A percentile compares a stretch with the other conserved stretches of the same genome.
These are phyloP conservation scores for Xenotilapia longispinis DNA, from an alignment of 2,113 vertebrate genomes.

Conservation along the genomic window DNA sequence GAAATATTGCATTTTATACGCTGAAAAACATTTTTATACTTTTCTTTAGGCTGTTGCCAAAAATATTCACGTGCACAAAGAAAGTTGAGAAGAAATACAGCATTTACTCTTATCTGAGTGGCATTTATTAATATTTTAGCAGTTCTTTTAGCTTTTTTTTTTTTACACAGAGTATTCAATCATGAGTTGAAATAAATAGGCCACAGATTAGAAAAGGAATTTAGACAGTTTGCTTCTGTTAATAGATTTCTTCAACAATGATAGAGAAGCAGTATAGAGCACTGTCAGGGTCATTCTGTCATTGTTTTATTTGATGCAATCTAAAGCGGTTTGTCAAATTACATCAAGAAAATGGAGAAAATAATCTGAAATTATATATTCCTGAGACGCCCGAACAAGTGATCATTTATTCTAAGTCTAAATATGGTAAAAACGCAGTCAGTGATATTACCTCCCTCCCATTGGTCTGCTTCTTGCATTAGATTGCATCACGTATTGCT, in stretches of 20 bases:
- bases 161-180: background rate
- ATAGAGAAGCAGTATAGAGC: background rate
- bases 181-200: background rate
- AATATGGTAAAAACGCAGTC: background rate
- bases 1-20: background rate
- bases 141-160: background rate
- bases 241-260: background rate
- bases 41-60: background rate
- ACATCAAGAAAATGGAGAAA: background rate
- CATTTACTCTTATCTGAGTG: background rate
- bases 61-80: background rate
- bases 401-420: background rate
- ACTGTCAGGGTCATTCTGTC: background rate
- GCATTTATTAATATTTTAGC: background rate
- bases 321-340: background rate
- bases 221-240: background rate
- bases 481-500: constrained; percentile 47
- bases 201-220: background rate
- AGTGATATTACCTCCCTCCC: background rate
- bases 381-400: background rate
- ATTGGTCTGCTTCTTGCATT: constrained; percentile 33
- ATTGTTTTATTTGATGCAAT: background rate
- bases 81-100: background rate
- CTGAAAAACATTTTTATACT: background rate
- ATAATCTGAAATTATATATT: background rate